Percentiles rank a stretch among this genome's conserved stretches.
phyloP scores from a whole-genome alignment of 2,113 vertebrate species.

The Crotalus viridis region DNA sequence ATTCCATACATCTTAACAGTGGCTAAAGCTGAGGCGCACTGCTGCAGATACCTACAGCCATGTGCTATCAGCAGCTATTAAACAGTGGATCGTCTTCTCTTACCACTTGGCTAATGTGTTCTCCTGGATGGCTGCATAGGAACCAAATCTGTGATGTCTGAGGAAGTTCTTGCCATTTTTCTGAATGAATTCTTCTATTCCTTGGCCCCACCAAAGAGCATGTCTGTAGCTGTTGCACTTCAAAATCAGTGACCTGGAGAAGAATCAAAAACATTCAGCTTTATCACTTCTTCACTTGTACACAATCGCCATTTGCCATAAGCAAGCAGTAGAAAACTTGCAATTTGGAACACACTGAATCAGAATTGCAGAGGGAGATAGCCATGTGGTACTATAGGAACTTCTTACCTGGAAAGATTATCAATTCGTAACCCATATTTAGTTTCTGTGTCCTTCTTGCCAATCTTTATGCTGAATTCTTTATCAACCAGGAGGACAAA shows the following conservation, averaged over 20 bases:
- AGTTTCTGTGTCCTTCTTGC: slow-evolving; percentile 90
- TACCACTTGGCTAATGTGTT: slow-evolving; percentile 90
- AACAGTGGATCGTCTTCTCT: slow-evolving; percentile 10
- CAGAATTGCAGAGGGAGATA: neutral
- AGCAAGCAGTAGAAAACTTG: neutral
- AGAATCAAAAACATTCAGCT: neutral
- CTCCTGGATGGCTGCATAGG: slow-evolving; percentile 82
- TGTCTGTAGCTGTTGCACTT: slow-evolving; percentile 95
- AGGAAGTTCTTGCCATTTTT: slow-evolving; percentile 86
- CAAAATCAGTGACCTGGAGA: slow-evolving; percentile 83
- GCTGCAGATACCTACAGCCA: neutral
- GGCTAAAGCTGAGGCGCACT: neutral
- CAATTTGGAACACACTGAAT: neutral
- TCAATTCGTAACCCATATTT: slow-evolving; percentile 89
- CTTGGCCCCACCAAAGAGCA: slow-evolving; percentile 94
- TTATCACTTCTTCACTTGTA: neutral
- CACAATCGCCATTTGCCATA: neutral
- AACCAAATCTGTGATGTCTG: slow-evolving; percentile 88
- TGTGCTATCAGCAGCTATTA: neutral
- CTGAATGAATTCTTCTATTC: slow-evolving; percentile 86
- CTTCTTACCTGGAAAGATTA: slow-evolving; percentile 87
- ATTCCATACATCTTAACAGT: neutral
- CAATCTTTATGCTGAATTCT: slow-evolving; percentile 91
- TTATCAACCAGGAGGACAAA: slow-evolving; percentile 94
- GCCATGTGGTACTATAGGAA: neutral